Evolutionary conservation across 2,797 vertebrate species (phyloP), one percentile per base, ranked within the genome.

Genomic region (Labeo calbasu): DNA sequence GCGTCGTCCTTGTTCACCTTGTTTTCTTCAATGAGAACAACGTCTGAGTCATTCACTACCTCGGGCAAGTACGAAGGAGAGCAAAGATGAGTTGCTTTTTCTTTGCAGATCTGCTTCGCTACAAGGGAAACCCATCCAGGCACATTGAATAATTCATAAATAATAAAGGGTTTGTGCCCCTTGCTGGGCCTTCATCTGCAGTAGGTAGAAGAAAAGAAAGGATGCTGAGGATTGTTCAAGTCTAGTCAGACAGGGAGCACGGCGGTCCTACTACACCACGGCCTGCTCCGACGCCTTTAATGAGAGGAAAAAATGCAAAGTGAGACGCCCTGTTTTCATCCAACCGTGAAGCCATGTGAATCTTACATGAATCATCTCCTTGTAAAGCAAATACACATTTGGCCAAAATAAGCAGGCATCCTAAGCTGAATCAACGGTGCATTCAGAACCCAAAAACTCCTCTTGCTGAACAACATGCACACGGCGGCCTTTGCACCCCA

Each of bases 221-320:
- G 72, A 77, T 77, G 59, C 53, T 28, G 50, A 68, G 63, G 51
- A 83, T 53, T 77, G 63, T 77, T 70, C 65, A 9, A 19, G 73
- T 77, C 82, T 77, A 77, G 36, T 83, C 57, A 69, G 73, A 83
- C 40, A 68, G 51, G 17, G 69, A 51, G 17, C 43, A 36, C 2
- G 28, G 19, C 19, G 21, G 50, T 88, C 86, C 87, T 90, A 89
- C 89, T 90, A 87, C 88, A 89, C 89, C 83, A 23, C 40, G 86
- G 87, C 88, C 90, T 72, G 86, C 85, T 92, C 91, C 88, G 92
- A 92, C 88, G 87, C 87, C 88, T 94, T 93, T 93, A 93, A 93
- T 92, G 90, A 93, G 92, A 92, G 91, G 89, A 87, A 91, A 81
- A 91, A 91, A 92, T 90, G 91, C 15, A 76, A 55, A 89, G 91